Percentiles rank a stretch among this genome's conserved stretches.
Conservation (phyloP, 2,113 vertebrate genomes). For the Paramormyrops kingsleyae region DNA sequence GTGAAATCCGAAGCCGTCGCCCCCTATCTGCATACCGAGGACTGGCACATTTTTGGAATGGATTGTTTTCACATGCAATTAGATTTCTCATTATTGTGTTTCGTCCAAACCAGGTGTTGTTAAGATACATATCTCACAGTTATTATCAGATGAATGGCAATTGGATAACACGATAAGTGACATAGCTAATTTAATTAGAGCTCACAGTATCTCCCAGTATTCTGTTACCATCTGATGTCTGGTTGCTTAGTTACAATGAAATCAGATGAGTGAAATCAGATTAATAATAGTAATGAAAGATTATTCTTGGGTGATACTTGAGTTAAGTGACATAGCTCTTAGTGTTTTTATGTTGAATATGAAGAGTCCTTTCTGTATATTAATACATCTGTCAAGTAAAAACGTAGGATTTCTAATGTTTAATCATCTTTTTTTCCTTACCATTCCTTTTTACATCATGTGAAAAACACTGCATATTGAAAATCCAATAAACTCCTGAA, state of each 20-base stretch:
- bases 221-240: background rate
- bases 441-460: background rate
- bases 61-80: background rate
- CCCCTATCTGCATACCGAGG: background rate
- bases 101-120: background rate
- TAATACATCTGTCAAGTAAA: background rate
- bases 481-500: background rate
- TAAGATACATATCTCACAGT: background rate
- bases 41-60: background rate
- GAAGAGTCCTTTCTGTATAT: background rate
- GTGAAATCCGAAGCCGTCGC: background rate
- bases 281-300: background rate
- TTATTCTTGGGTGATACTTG: background rate
- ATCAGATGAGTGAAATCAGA: background rate
- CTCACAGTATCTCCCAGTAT: background rate
- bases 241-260: slow-evolving; percentile 20
- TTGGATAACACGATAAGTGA: background rate
- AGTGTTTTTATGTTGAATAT: background rate
- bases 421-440: background rate
- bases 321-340: background rate
- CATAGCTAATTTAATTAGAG: slow-evolving; percentile 6
- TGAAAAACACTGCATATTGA: background rate
- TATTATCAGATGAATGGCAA: slow-evolving; percentile 9
- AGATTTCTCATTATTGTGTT: background rate
- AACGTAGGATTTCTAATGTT: background rate